A percentile compares a stretch with the other conserved stretches of the same genome.
Evolutionary conservation across 2,113 vertebrate genomes (phyloP).

Genomic region (Callipepla squamata): DNA sequence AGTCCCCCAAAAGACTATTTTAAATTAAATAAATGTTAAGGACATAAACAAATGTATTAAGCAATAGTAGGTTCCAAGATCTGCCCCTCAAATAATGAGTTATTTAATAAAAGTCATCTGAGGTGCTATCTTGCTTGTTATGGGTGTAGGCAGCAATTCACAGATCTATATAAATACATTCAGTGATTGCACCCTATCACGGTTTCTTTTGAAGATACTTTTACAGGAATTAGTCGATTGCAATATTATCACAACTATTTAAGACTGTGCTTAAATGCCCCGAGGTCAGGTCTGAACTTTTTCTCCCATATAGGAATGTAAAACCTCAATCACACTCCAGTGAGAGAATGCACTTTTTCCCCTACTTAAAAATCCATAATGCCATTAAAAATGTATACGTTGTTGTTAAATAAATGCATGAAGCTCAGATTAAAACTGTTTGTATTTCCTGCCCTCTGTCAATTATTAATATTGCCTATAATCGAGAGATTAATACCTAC

Average conservation of each 20-base stretch:
- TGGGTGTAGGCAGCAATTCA: not conserved
- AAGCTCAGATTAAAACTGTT: slow-evolving; percentile 30
- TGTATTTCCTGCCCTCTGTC: slow-evolving; percentile 41
- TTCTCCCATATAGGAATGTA: slow-evolving; percentile 33
- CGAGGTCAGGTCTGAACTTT: slow-evolving; percentile 52
- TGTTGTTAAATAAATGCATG: slow-evolving; percentile 59
- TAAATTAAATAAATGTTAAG: too few species aligned
- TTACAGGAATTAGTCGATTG: slow-evolving; percentile 21
- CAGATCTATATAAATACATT: slow-evolving; percentile 6
- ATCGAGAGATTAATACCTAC: slow-evolving; percentile 19
- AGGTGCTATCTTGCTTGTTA: not conserved
- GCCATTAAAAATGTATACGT: slow-evolving; percentile 52
- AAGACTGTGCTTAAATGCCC: slow-evolving; percentile 36
- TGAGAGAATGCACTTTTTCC: not conserved
- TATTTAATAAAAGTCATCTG: not conserved
- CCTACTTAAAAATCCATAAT: slow-evolving; percentile 49
- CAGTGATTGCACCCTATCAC: not conserved
- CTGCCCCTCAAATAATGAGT: not conserved
- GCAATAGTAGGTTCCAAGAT: not conserved
- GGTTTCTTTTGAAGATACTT: slow-evolving; percentile 27
- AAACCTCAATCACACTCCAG: slow-evolving; percentile 23
- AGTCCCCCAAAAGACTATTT: not conserved
- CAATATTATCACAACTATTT: not conserved
- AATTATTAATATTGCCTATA: slow-evolving; percentile 54
- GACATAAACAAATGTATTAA: not conserved